Evolutionary conservation across 2,888 invertebrate genomes (phyloP), one percentile per base, ranked within the genome.

Genomic region (Octonoba sinensis): DNA sequence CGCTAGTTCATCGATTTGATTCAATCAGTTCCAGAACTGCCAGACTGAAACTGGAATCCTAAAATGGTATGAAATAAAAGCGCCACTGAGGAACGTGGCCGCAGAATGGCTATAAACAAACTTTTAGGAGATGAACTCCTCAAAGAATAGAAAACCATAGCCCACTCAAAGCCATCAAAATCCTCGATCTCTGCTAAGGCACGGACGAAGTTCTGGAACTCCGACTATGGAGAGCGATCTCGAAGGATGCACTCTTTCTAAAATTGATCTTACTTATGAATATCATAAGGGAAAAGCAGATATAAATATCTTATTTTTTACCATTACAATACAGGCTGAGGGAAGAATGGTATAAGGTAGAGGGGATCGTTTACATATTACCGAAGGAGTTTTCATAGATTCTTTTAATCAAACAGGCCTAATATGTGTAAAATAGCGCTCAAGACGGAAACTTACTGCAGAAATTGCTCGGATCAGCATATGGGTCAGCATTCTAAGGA

Each of bases 61-160:
- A 65, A 78, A 78, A 66, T 49, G 44, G 18, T 51, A 47, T 6
- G 59, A 72, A 72, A 66, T 66, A 72, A 71, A 72, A 66, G 46
- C 22, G 60, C 66, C 44, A 51, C 59, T 44, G 44, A 66, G 66
- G 49, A 78, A 78, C 78, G 72, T 71, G 65, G 65, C 59, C 72
- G 56, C 66, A 56, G 24, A 67, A 65, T 66, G 20, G 66, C 78
- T 66, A 72, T 72, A 72, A 66, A 72, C 51, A 66, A 71, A 78
- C 66, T 78, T 72, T 78, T 78, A 78, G 64, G 72, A 78, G 78
- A 78, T 72, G 71, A 72, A 72, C 51, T 78, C 54, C 59, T 24
- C 59, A 72, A 78, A 70, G 54, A 78, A 78, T 72, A 64, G 56
- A 27, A 36, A 57, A 62, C 57, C 71, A 71, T 78, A 59, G 72